A percentile compares a stretch with the other conserved stretches of the same genome.
Evolutionary conservation across 2,888 invertebrate genomes (phyloP).

Genomic region (Lasioglossum marginatum): DNA sequence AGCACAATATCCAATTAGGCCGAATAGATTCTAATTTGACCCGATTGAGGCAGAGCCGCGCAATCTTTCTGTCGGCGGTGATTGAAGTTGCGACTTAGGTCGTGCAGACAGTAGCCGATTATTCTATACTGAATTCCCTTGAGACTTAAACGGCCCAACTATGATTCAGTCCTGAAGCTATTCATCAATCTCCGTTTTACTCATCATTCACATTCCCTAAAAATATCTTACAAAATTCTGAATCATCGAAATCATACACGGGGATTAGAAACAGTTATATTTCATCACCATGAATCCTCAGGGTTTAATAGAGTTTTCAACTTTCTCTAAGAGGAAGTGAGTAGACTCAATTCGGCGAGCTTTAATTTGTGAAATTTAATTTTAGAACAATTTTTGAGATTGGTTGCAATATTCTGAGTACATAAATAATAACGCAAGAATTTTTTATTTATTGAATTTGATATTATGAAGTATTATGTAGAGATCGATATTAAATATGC

Average conservation of each 20-base stretch:
- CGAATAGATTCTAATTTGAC: constrained; percentile 80
- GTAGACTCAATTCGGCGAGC: no score
- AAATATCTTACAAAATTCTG: not conserved
- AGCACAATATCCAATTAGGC: constrained; percentile 80
- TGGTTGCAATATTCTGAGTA: no score
- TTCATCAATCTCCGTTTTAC: not conserved
- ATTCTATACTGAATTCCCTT: constrained; percentile 73
- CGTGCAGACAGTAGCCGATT: constrained; percentile 73
- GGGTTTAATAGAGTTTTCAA: not conserved
- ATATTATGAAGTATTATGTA: no score
- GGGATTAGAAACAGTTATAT: not conserved
- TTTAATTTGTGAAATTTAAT: no score
- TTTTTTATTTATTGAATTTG: no score
- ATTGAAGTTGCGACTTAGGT: constrained; percentile 72
- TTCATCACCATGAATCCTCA: not conserved
- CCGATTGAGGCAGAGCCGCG: constrained; percentile 74
- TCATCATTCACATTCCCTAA: not conserved
- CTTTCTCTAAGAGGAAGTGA: not conserved
- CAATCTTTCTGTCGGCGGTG: constrained; percentile 73
- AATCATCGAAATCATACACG: not conserved
- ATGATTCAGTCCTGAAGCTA: constrained; percentile 47
- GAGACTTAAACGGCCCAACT: constrained; percentile 29
- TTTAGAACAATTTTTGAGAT: not conserved
- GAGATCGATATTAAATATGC: no score
- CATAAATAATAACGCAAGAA: no score